A percentile compares a stretch with the other conserved stretches of the same genome.
phyloP scores from a whole-genome alignment of 2,888 invertebrate genomes.

The Ephialtes manifestator region DNA sequence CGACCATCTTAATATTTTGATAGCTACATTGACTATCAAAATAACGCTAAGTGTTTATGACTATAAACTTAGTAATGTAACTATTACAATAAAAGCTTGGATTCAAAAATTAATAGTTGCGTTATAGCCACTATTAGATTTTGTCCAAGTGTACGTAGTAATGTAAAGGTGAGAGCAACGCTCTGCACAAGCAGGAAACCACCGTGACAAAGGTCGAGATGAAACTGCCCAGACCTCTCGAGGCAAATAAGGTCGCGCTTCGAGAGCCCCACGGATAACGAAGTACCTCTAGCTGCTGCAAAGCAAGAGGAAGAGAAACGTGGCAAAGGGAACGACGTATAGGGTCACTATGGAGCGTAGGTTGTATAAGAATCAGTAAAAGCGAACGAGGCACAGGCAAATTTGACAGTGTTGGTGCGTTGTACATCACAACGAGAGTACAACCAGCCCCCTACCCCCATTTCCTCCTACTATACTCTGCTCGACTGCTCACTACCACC shows the following conservation, averaged over 20 bases:
- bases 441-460: too few species aligned
- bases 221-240: not conserved
- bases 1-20: too few species aligned
- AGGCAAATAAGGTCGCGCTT: conserved; percentile 34
- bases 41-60: too few species aligned
- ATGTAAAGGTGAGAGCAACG: not conserved
- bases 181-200: not conserved
- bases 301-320: conserved; percentile 17
- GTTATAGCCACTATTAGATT: too few species aligned
- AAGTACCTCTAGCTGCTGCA: not conserved
- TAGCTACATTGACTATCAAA: too few species aligned
- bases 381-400: not conserved
- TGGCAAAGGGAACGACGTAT: not conserved
- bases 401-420: not conserved
- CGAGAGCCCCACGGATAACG: conserved; percentile 29
- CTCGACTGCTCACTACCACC: too few species aligned
- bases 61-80: too few species aligned
- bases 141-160: not conserved
- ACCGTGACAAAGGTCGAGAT: conserved; percentile 10
- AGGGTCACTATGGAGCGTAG: not conserved
- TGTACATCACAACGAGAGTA: too few species aligned
- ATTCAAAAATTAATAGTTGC: too few species aligned
- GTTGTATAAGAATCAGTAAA: conserved; percentile 3
- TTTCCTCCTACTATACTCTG: too few species aligned
- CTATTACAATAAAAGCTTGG: too few species aligned